Conservation (phyloP, 2,888 invertebrate species). For the Lucinisca nassula region DNA sequence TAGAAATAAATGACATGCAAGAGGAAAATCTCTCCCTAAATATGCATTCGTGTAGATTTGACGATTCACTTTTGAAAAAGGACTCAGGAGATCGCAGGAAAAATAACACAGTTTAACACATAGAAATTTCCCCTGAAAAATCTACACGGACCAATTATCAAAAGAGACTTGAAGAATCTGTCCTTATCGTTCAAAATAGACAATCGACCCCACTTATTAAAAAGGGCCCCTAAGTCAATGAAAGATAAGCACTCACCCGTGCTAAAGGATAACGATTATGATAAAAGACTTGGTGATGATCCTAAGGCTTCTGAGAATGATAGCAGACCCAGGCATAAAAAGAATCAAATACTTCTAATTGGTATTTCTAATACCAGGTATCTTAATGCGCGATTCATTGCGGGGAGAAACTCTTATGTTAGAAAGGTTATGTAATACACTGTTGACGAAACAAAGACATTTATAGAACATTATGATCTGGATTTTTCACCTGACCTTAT, state of each 20-base stretch:
- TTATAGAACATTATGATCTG: neutral
- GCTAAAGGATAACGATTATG: neutral
- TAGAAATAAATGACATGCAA: neutral
- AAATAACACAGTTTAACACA: neutral
- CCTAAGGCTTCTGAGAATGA: neutral
- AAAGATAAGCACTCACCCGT: neutral
- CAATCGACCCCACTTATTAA: neutral
- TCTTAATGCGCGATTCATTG: neutral
- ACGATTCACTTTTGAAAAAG: neutral
- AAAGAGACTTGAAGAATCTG: neutral
- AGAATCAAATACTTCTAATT: neutral
- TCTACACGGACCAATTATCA: neutral
- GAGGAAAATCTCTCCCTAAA: neutral
- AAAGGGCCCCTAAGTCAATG: neutral
- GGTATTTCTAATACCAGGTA: neutral
- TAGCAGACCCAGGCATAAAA: neutral
- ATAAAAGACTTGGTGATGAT: neutral
- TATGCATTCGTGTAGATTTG: neutral
- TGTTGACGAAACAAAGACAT: neutral
- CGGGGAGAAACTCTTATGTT: neutral
- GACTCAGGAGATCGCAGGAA: neutral
- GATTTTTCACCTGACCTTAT: neutral
- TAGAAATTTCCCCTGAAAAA: slow-evolving; percentile 2
- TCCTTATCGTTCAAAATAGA: neutral
- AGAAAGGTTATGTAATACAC: neutral